A percentile compares a stretch with the other conserved stretches of the same genome.
These are phyloP conservation scores for Electrona antarctica DNA, from an alignment of 2,113 vertebrate genomes.

Conservation along the genomic window DNA sequence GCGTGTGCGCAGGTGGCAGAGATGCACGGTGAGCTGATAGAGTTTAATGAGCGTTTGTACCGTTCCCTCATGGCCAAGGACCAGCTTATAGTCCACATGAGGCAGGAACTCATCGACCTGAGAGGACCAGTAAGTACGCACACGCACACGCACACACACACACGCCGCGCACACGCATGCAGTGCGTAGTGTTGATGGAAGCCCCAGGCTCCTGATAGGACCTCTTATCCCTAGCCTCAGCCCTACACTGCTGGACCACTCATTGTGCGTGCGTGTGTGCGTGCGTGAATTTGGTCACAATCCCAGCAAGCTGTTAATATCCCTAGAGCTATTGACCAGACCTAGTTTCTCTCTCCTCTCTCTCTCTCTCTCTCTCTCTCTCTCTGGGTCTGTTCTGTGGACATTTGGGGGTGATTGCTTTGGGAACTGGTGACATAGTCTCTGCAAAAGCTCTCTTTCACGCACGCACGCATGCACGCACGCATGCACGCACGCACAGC, in stretches of 20 bases:
- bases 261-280: background rate
- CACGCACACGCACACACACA: constrained; percentile 26
- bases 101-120: constrained; percentile 95
- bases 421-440: no score
- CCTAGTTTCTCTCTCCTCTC: background rate
- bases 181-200: constrained; percentile 38
- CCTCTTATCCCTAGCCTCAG: constrained; percentile 67
- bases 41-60: constrained; percentile 97
- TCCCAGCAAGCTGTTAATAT: constrained; percentile 14
- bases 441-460: no score
- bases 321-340: constrained; percentile 4
- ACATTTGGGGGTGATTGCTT: no score
- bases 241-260: constrained; percentile 50
- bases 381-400: background rate
- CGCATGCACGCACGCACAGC: no score
- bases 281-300: constrained; percentile 34
- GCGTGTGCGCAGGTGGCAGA: constrained; percentile 89
- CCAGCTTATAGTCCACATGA: constrained; percentile 94
- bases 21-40: constrained; percentile 98
- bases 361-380: background rate
- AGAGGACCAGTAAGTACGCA: constrained; percentile 88
- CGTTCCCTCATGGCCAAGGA: constrained; percentile 95
- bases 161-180: constrained; percentile 12
- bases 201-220: constrained; percentile 57
- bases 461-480: no score